These are phyloP conservation scores for Epirrita christyi DNA, from an alignment of 2,888 invertebrate species.

Conservation along the genomic window DNA sequence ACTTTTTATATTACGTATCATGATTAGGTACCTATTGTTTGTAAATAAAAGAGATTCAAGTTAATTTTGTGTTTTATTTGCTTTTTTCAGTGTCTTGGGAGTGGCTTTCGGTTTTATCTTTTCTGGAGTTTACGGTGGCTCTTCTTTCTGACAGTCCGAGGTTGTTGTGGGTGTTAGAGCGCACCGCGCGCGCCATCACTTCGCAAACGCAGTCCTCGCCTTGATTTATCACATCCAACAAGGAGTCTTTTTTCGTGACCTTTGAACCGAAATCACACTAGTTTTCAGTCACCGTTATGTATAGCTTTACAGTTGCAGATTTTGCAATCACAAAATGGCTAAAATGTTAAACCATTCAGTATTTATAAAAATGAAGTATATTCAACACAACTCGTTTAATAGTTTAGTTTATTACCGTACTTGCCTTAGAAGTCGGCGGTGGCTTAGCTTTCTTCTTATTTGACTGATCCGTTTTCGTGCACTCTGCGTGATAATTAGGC, in stretches of 20 bases:
- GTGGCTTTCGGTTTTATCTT: background rate
- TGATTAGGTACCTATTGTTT: conserved; percentile 29
- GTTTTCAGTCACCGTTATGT: conserved; percentile 46
- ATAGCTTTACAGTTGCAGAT: conserved; percentile 46
- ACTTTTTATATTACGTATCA: conserved; percentile 24
- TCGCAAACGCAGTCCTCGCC: conserved; percentile 53
- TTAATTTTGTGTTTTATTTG: conserved; percentile 27
- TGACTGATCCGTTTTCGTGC: conserved; percentile 6
- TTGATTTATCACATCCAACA: conserved; percentile 45
- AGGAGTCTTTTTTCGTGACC: conserved; percentile 25
- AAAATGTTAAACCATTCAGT: conserved; percentile 36
- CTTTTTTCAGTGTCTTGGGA: background rate
- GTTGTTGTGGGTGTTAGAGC: conserved; percentile 49
- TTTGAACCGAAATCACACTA: conserved; percentile 43
- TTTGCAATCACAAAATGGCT: conserved; percentile 59
- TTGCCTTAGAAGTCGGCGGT: conserved; percentile 14
- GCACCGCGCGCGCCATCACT: conserved; percentile 51
- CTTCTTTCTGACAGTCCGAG: conserved; percentile 41
- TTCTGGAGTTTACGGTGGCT: conserved; percentile 16
- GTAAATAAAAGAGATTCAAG: conserved; percentile 45
- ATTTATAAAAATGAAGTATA: too few species aligned
- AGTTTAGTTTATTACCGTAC: too few species aligned
- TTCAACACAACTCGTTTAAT: too few species aligned
- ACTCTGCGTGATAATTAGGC: conserved; percentile 24
- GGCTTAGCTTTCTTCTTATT: background rate